phyloP scores from a whole-genome alignment of 2,797 vertebrate genomes.

The Myotis myotis region DNA sequence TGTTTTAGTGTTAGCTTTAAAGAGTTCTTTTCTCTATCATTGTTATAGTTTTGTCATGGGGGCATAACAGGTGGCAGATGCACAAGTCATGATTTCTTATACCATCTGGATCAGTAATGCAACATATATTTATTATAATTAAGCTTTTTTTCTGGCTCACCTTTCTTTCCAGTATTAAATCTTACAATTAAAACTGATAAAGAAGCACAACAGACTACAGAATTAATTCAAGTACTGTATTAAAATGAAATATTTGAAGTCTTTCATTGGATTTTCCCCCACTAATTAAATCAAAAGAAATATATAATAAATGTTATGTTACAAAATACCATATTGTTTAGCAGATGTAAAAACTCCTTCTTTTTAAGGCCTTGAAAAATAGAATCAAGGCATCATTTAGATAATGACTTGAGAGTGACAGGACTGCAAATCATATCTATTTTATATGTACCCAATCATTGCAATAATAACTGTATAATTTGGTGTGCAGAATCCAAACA shows the following conservation, averaged over 20 bases:
- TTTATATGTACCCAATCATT: conserved; percentile 40
- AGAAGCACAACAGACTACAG: not conserved
- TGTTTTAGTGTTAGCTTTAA: not conserved
- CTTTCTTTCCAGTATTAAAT: not conserved
- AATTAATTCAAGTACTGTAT: not conserved
- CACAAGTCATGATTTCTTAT: not conserved
- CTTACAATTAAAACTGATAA: not conserved
- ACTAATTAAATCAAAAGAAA: not conserved
- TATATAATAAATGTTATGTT: not conserved
- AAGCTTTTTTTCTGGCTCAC: not conserved
- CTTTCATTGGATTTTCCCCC: not conserved
- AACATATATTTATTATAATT: not conserved
- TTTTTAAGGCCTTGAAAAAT: conserved; percentile 20
- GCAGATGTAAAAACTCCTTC: conserved; percentile 1
- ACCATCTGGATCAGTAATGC: not conserved
- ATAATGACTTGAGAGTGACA: not conserved
- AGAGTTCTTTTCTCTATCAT: not conserved
- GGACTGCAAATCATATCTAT: not conserved
- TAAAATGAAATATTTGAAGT: not conserved
- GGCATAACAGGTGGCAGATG: not conserved
- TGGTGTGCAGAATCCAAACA: not conserved
- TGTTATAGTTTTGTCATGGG: not conserved
- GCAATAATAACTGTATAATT: conserved; percentile 31
- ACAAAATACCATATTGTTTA: conserved; percentile 18
- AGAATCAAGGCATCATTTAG: conserved; percentile 13